A percentile compares a stretch with the other conserved stretches of the same genome.
Conservation (phyloP, 2,113 vertebrate species). For the Ursus arctos region DNA sequence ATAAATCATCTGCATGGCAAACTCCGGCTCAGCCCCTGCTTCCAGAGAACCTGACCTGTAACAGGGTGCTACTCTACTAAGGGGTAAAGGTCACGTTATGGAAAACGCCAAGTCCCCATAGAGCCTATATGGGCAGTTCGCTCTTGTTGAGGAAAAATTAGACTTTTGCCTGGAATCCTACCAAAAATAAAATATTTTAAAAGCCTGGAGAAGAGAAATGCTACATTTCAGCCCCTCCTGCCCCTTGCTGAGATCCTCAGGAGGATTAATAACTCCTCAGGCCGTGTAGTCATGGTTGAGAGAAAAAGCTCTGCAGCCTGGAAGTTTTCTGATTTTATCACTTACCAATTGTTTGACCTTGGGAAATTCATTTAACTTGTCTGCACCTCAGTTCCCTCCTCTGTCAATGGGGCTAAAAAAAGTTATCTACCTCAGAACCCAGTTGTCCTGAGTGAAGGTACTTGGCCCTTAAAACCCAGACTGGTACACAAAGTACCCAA, state of each 20-base stretch:
- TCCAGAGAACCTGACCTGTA: background rate
- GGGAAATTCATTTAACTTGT: background rate
- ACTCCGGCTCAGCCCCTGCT: background rate
- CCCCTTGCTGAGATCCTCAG: background rate
- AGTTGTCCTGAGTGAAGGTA: background rate
- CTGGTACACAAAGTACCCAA: background rate
- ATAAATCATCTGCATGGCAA: background rate
- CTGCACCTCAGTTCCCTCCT: background rate
- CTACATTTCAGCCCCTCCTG: background rate
- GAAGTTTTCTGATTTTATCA: background rate
- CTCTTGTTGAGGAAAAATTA: background rate
- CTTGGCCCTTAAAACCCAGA: background rate
- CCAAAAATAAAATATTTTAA: background rate
- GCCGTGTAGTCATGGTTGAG: accelerated
- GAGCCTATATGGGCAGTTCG: background rate
- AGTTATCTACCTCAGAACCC: background rate
- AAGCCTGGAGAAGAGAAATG: slow-evolving; percentile 11
- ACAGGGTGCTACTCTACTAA: background rate
- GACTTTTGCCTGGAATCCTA: background rate
- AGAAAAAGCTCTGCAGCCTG: background rate
- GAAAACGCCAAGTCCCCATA: background rate
- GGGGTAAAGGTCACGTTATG: background rate
- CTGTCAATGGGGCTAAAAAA: background rate
- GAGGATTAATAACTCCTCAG: background rate
- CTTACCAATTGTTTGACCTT: background rate